Conservation (phyloP, 2,888 invertebrate species). For the Doris montereyensis region DNA sequence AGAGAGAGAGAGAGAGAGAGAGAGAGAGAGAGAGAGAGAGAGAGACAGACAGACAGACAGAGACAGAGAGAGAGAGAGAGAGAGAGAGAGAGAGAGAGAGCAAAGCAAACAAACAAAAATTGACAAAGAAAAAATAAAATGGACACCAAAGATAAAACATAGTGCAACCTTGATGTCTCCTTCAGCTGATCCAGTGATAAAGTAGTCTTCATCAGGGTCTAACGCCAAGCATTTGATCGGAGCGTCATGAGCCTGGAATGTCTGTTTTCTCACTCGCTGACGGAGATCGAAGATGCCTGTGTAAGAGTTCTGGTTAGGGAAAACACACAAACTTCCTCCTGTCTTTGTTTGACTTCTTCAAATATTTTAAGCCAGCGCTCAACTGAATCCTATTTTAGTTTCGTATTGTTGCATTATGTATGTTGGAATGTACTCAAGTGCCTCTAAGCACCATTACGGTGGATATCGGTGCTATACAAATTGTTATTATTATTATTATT, state of each 20-base stretch:
- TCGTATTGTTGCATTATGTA: too few species aligned
- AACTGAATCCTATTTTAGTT: too few species aligned
- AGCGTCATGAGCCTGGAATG: constrained; percentile 86
- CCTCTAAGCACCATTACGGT: too few species aligned
- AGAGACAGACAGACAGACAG: neutral
- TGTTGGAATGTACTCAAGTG: too few species aligned
- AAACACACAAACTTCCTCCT: too few species aligned
- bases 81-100: neutral
- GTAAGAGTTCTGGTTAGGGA: too few species aligned
- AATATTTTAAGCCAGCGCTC: too few species aligned
- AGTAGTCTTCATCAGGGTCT: constrained; percentile 95
- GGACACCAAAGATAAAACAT: neutral
- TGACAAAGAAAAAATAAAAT: neutral
- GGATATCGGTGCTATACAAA: too few species aligned
- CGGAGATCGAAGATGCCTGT: constrained; percentile 87
- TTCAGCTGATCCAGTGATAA: constrained; percentile 87
- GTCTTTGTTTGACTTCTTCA: too few species aligned
- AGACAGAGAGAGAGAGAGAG: neutral
- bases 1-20: constrained; percentile 20
- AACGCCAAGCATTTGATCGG: constrained; percentile 95
- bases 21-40: constrained; percentile 12
- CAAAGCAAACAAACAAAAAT: neutral
- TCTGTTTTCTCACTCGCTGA: constrained; percentile 81
- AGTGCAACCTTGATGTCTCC: constrained; percentile 76
- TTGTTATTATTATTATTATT: too few species aligned